A percentile compares a stretch with the other conserved stretches of the same genome.
phyloP scores from a whole-genome alignment of 2,888 invertebrate genomes.

The Caenorhabditis sp. region DNA sequence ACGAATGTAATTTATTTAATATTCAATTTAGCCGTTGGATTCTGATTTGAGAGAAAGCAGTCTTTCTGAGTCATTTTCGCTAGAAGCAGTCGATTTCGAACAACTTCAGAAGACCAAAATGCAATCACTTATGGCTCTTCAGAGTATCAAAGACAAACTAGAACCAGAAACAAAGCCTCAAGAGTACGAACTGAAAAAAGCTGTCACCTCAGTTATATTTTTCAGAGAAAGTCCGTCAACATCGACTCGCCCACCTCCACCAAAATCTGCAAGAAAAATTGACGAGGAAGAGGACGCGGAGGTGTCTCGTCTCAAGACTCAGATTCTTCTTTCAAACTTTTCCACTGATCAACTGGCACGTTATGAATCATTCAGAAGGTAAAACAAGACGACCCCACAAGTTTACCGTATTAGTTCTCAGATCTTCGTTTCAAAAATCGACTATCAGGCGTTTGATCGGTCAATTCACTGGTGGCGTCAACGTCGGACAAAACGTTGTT shows the following conservation, averaged over 20 bases:
- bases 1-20: no score
- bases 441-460: slow-evolving; percentile 89
- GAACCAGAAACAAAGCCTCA: neutral
- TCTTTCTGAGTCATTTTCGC: neutral
- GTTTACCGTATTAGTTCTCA: no score
- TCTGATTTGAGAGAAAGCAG: neutral
- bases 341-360: slow-evolving; percentile 97
- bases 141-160: neutral
- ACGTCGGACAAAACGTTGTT: slow-evolving; percentile 97
- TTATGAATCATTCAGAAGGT: slow-evolving; percentile 98
- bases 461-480: slow-evolving; percentile 92
- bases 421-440: slow-evolving; percentile 73
- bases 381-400: neutral
- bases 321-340: slow-evolving; percentile 90
- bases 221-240: slow-evolving; percentile 23
- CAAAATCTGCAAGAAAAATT: neutral
- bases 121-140: slow-evolving; percentile 11
- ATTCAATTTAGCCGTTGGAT: no score
- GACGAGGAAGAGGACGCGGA: slow-evolving; percentile 70
- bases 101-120: slow-evolving; percentile 26
- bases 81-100: slow-evolving; percentile 23
- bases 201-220: neutral
- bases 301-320: slow-evolving; percentile 69
- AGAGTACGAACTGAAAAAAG: neutral
- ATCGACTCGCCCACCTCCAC: neutral